Evolutionary conservation across 2,113 vertebrate species (phyloP).

Genomic region (Capreolus pygargus): DNA sequence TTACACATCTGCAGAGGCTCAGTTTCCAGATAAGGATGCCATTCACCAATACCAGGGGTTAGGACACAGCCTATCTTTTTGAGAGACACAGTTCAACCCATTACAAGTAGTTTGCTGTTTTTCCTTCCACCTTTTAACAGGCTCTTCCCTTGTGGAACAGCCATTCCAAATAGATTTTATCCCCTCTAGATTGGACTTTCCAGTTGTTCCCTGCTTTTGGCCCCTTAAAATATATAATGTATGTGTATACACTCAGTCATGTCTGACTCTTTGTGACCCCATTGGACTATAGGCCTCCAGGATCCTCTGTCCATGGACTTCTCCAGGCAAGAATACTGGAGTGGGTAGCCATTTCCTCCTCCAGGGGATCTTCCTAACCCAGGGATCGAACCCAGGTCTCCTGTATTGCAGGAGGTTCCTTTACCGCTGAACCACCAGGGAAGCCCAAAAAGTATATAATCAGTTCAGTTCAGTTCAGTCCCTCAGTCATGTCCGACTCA

Average conservation of each 20-base stretch:
- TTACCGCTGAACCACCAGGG: not conserved
- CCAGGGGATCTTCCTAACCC: not conserved
- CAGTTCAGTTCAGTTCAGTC: no score
- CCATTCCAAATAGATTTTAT: not conserved
- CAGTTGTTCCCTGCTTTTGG: not conserved
- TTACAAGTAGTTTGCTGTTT: not conserved
- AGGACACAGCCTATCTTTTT: not conserved
- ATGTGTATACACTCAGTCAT: not conserved
- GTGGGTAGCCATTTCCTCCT: not conserved
- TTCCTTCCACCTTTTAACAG: not conserved
- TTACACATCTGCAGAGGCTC: not conserved
- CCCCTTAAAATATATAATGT: not conserved
- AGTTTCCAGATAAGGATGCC: not conserved
- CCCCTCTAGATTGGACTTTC: not conserved
- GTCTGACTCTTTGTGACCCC: not conserved
- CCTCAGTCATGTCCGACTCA: no score
- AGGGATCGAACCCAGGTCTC: not conserved
- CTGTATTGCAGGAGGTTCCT: not conserved
- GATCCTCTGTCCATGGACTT: not conserved
- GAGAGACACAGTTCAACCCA: not conserved
- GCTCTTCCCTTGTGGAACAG: not conserved
- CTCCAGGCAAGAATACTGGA: not conserved
- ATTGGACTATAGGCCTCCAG: not conserved
- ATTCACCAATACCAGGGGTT: not conserved
- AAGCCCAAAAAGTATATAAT: not conserved